Evolutionary conservation across 2,113 vertebrate genomes (phyloP), one percentile per base, ranked within the genome.

Genomic region (Anolis carolinensis): DNA sequence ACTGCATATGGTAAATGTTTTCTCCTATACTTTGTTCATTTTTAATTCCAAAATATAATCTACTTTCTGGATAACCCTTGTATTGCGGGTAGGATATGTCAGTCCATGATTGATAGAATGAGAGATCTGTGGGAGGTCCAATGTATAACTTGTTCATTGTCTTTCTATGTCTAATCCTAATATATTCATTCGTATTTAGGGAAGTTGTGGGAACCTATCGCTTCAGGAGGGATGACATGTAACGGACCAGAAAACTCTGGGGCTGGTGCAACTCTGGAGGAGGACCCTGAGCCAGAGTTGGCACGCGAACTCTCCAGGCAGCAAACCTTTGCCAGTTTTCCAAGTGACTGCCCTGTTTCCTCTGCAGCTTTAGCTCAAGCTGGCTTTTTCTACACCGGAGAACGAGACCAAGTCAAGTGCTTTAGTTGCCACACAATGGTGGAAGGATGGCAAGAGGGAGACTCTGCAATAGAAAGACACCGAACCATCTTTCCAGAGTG

Each of bases 311-410:
- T 36, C 9, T 86, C 65, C 39, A 96, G 98, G 36, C 85, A 97
- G 59, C 91, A 84, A 79, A 98, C 98, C 0, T 99, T 98, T 92
- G 85, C 62, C 34, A 93, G 89, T 80, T 99, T 98, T 82, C 96
- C 96, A 21, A 93, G 89, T 83, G 88, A 39, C 78, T 94, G 95
- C 59, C 96, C 96, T 0, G 90, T 99, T 77, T 95, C 98, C 0
- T 94, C 96, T 1, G 91, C 92, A 63, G 96, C 95, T 1, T 79
- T 99, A 59, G 98, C 98, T 44, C 94, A 91, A 44, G 98, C 98
- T 30, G 99, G 98, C 50, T 98, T 99, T 92, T 96, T 97, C 68
- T 98, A 97, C 87, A 98, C 97, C 0, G 99, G 98, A 36, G 85
- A 94, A n/a, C 94, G 95, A 2, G 98, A 99, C 90, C 94, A 93